Evolutionary conservation across 2,797 vertebrate genomes (phyloP), one percentile per base, ranked within the genome.

Genomic region (Gymnoscopelus microlampas): DNA sequence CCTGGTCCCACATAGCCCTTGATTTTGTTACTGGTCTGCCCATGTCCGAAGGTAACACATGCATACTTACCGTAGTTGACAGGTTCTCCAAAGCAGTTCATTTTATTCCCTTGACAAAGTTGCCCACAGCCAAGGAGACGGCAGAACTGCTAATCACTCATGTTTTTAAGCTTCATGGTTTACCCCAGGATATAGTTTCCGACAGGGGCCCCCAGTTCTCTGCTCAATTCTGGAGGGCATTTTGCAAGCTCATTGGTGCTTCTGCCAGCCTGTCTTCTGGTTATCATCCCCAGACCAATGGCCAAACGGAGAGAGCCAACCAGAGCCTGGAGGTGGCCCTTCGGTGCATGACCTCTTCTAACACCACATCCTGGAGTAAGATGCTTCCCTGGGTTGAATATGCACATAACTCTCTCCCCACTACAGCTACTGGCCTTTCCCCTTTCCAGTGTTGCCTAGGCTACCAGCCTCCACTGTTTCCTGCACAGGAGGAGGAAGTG

Each of bases 191-290:
- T 13, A 13, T 48, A 1, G 58, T 69, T 1, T 69, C 6, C 3
- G 58, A 69, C 11, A 3, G 58, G 4, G 67, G 58, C 3, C 67
- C 58, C 1, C 57, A 69, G 9, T 69, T 69, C 15, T 11, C 19
- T 23, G 14, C 29, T 3, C 7, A n/a, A 10, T 69, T 69, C 12
- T 69, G 67, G 49, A 54, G 12, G n/a, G 58, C 29, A 5, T 69
- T 69, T 14, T 61, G 67, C 4, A 44, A 15, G 11, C 50, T 54
- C 1, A 10, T 61, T 2, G 26, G 58, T 9, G 15, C 57, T 1
- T 14, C 13, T 3, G 11, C 15, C 13, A 59, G 57, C 15, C 29
- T 59, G 1, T 35, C 57, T n/a, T 59, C 57, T 4, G 57, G 29
- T 0, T 59, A n/a, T 32, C 57, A 59, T 5, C 57, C 29, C 14